Percentiles rank a stretch among this genome's conserved stretches.
phyloP scores from a whole-genome alignment of 2,888 invertebrate genomes.

The Hoplodrina blanda region DNA sequence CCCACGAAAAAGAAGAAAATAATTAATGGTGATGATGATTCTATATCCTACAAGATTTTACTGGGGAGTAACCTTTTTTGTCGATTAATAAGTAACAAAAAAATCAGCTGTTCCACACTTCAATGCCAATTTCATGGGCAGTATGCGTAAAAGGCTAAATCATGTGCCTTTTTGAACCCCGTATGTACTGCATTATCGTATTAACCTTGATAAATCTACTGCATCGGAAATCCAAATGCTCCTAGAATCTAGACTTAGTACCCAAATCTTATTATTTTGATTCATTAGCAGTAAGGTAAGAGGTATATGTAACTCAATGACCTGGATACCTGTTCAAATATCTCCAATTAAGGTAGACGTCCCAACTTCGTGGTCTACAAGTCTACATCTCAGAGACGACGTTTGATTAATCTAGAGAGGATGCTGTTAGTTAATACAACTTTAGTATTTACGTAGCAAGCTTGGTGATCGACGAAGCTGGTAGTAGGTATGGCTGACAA shows the following conservation, averaged over 20 bases:
- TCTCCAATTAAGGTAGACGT: conserved; percentile 30
- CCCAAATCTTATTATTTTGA: conserved; percentile 12
- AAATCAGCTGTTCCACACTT: too few relatives aligned
- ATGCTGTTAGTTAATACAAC: conserved; percentile 31
- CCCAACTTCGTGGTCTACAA: conserved; percentile 24
- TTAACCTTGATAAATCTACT: too few relatives aligned
- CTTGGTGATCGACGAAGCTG: conserved; percentile 17
- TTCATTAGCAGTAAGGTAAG: conserved; percentile 21
- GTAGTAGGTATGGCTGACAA: neutral
- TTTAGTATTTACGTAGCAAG: conserved; percentile 30
- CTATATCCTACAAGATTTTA: too few relatives aligned
- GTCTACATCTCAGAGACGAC: conserved; percentile 27
- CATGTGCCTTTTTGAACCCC: too few relatives aligned
- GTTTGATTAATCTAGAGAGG: conserved; percentile 46
- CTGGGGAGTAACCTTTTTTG: too few relatives aligned
- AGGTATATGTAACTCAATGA: conserved; percentile 10
- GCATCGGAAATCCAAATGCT: neutral
- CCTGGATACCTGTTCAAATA: conserved; percentile 35
- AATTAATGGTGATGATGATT: too few relatives aligned
- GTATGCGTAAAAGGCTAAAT: too few relatives aligned
- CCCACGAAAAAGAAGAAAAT: too few relatives aligned
- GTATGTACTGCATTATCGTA: too few relatives aligned
- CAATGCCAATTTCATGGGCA: too few relatives aligned
- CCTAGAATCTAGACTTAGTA: neutral
- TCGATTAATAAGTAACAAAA: too few relatives aligned